Conservation (phyloP, 2,888 invertebrate genomes). For the Exocentrus adspersus region DNA sequence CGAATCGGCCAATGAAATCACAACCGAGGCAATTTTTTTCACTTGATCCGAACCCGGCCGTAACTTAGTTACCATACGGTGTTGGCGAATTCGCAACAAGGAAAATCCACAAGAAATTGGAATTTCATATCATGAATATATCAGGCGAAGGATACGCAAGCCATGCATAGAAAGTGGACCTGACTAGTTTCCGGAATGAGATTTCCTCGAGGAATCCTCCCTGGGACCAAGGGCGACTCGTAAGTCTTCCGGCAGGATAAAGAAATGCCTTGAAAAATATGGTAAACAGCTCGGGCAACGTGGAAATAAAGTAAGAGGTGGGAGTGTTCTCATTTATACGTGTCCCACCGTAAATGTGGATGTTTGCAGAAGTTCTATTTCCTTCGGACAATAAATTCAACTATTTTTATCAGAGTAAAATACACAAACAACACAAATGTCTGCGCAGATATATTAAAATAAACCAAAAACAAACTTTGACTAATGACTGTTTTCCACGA, state of each 20-base stretch:
- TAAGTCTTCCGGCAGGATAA: background rate
- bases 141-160: constrained; percentile 41
- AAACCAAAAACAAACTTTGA: background rate
- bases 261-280: background rate
- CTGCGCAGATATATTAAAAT: background rate
- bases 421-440: no score
- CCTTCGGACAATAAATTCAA: no score
- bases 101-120: constrained; percentile 48
- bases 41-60: background rate
- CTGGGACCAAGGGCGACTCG: background rate
- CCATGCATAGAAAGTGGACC: constrained; percentile 49
- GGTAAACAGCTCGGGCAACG: background rate
- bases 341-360: background rate
- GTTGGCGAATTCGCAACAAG: constrained; percentile 25
- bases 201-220: constrained; percentile 31
- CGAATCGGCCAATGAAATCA: constrained; percentile 21
- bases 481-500: background rate
- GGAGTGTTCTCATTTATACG: background rate
- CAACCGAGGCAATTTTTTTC: constrained; percentile 8
- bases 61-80: constrained; percentile 38
- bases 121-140: constrained; percentile 50
- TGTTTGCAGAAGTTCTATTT: no score
- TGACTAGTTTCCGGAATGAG: constrained; percentile 34
- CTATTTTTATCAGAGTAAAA: no score
- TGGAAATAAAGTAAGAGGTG: background rate